Percentiles rank a stretch among this genome's conserved stretches.
Conservation (phyloP, 2,888 invertebrate species). For the Cerceris rybyensis region DNA sequence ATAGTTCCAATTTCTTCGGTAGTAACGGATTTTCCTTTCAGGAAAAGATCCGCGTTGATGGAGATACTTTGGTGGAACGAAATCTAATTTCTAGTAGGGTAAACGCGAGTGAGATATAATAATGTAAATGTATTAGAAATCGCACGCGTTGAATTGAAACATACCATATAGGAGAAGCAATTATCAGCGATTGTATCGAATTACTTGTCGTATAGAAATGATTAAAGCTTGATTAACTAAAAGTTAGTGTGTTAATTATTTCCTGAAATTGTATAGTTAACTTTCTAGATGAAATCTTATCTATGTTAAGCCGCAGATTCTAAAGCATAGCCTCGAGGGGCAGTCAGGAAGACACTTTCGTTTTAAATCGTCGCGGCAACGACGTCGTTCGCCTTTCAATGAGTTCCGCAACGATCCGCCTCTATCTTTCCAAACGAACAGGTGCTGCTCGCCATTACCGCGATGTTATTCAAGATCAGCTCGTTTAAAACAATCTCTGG, state of each 20-base stretch:
- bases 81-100: not conserved
- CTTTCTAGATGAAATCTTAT: too few species aligned
- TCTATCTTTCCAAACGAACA: slow-evolving; percentile 45
- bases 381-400: not conserved
- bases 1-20: slow-evolving; percentile 55
- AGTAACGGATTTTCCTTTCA: slow-evolving; percentile 57
- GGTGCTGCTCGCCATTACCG: slow-evolving; percentile 53
- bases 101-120: too few species aligned
- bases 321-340: too few species aligned
- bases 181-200: not conserved
- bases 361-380: not conserved
- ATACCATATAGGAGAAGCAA: not conserved
- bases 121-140: too few species aligned
- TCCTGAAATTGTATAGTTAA: too few species aligned
- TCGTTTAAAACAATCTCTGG: slow-evolving; percentile 64
- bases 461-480: slow-evolving; percentile 60
- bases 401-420: not conserved
- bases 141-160: too few species aligned
- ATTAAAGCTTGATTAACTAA: too few species aligned
- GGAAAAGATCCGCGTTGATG: not conserved
- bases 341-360: not conserved
- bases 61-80: not conserved
- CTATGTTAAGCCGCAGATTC: too few species aligned
- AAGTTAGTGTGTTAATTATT: too few species aligned
- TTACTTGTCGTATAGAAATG: not conserved